Base-by-base conservation (phyloP, 2,113 vertebrate species). In the Peromyscus californicus region DNA sequence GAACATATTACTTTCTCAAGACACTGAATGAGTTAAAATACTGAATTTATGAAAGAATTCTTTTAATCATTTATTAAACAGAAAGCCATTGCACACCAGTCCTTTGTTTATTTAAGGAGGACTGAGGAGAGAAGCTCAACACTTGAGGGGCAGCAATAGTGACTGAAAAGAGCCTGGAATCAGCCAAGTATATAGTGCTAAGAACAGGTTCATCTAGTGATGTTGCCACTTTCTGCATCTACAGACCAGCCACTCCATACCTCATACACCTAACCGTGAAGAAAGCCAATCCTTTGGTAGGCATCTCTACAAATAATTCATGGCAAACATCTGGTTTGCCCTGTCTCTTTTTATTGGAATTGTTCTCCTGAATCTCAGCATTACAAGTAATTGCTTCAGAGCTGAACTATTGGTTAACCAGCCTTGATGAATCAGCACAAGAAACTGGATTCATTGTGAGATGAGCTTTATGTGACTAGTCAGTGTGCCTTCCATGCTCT, bases 361-460 rank as follows among this genome's bases (percentile, higher is more conserved):
- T 83, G 42, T 86, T 92, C 94, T 84, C 91, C 59, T 88, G 65
- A 10, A 90, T 75, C 54, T 94, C 17, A 29, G 65, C 75, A 79
- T 86, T 85, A 48, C 72, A 85, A 93, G 36, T 72, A 74, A 42
- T 97, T 97, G 86, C 94, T 87, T 93, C 93, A 94, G 89, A 94
- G 89, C n/a, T 84, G 39, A 80, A 85, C 16, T 76, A 79, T 39
- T 98, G 93, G 91, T 33, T 76, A 96, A 96, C 59, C 31, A 75
- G 74, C 36, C 48, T 70, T 78, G 88, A 93, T 96, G 93, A 97
- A 94, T 96, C 93, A 96, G 51, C 84, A 86, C 54, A 88, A 92
- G 89, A 93, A 93, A 90, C 51, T 76, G 80, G 74, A 90, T 57
- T 93, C 72, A 88, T 69, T 70, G 8, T 29, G 72, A 78, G 31